Conservation (phyloP, 2,888 invertebrate species). For the Dioctria linearis region DNA sequence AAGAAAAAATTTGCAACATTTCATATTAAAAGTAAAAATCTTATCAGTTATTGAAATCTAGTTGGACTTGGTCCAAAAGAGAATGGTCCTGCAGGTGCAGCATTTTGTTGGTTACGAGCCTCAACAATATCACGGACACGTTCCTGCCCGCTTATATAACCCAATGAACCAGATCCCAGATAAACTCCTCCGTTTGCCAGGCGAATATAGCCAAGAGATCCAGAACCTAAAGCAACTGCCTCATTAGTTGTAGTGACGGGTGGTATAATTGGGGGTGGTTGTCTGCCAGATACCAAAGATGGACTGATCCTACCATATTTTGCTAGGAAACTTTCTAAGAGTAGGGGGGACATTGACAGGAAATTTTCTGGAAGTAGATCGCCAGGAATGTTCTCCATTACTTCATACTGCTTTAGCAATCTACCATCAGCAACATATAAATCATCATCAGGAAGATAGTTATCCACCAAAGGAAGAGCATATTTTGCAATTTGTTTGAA, state of each 20-base stretch:
- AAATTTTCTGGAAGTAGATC: slow-evolving; percentile 66
- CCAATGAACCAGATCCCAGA: slow-evolving; percentile 70
- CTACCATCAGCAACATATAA: slow-evolving; percentile 67
- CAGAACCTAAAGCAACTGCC: slow-evolving; percentile 69
- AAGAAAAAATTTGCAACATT: slow-evolving; percentile 17
- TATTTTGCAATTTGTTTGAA: slow-evolving; percentile 10
- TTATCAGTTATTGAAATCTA: slow-evolving; percentile 32
- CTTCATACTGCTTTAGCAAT: slow-evolving; percentile 69
- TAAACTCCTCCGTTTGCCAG: slow-evolving; percentile 69
- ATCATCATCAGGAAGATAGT: slow-evolving; percentile 58
- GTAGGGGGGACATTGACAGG: slow-evolving; percentile 60
- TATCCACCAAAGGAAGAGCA: slow-evolving; percentile 25
- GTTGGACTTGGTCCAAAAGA: slow-evolving; percentile 38
- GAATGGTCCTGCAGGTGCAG: slow-evolving; percentile 39
- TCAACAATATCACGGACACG: slow-evolving; percentile 64
- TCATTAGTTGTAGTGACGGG: slow-evolving; percentile 60
- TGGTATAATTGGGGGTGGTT: slow-evolving; percentile 53
- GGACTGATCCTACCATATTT: slow-evolving; percentile 57
- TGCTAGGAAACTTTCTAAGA: slow-evolving; percentile 63
- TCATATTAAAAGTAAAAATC: slow-evolving; percentile 8
- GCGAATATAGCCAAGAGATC: slow-evolving; percentile 69
- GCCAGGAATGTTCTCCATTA: slow-evolving; percentile 68
- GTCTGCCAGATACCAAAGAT: slow-evolving; percentile 29
- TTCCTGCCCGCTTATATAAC: slow-evolving; percentile 68
- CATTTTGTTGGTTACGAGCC: slow-evolving; percentile 62